These are phyloP conservation scores for Vanessa cardui DNA, from an alignment of 2,888 invertebrate genomes.

Conservation along the genomic window DNA sequence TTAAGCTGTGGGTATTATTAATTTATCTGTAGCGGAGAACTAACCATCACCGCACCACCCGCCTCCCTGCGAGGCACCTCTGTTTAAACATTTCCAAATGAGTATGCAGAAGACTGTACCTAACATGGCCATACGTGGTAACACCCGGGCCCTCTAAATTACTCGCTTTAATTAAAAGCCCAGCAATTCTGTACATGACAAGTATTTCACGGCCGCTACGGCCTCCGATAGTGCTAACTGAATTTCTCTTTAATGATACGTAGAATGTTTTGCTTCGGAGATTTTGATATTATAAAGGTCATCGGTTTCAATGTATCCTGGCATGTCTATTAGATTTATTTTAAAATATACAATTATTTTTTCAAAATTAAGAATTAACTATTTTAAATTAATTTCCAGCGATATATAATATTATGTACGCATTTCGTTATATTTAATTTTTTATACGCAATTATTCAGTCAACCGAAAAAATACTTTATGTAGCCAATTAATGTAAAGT, in stretches of 20 bases:
- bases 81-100: conserved; percentile 82
- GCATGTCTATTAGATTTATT: not conserved
- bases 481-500: too few species aligned
- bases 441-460: too few species aligned
- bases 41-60: conserved; percentile 73
- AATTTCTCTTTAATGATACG: conserved; percentile 49
- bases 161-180: conserved; percentile 81
- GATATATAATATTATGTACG: too few species aligned
- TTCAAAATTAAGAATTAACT: too few species aligned
- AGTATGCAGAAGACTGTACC: conserved; percentile 79
- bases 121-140: conserved; percentile 69
- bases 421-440: too few species aligned
- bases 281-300: not conserved
- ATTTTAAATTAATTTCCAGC: too few species aligned
- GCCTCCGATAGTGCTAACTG: conserved; percentile 68
- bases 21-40: conserved; percentile 81
- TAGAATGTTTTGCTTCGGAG: not conserved
- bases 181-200: conserved; percentile 80
- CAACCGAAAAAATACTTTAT: too few species aligned
- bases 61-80: conserved; percentile 50
- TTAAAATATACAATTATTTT: too few species aligned
- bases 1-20: conserved; percentile 70
- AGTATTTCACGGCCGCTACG: conserved; percentile 71
- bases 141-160: conserved; percentile 74
- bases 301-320: not conserved